Base-by-base conservation (phyloP, 2,113 vertebrate species). In the Caloenas nicobarica region DNA sequence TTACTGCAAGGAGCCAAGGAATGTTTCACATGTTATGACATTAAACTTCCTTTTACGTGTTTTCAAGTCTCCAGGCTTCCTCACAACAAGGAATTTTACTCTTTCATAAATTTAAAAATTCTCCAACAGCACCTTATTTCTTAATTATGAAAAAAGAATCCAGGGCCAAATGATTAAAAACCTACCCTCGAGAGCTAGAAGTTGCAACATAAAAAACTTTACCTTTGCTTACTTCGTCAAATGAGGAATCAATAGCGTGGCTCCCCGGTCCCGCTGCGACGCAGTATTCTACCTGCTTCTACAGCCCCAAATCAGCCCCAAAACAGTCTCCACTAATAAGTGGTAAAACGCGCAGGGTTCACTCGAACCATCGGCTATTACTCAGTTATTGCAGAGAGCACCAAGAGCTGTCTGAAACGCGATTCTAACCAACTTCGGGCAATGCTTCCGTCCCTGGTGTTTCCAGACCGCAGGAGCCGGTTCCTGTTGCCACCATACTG, bases 1-100 rank as follows among this genome's bases (percentile, higher is more conserved):
- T 81, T 96, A 95, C 62, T 92, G 34, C 44, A 88, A 93, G 89
- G 68, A 96, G 54, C 56, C 61, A 68, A 80, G 50, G 26, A 91
- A 91, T 50, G 46, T 44, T 90, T 91, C 69, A 50, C 12, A 40
- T 11, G 38, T 80, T 68, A 77, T 3, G 3, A 84, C 34, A 81
- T 28, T 68, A 60, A 26, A 46, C 71, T 94, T 88, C 57, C 53
- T 93, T 95, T 33, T n/a, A 68, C 0, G 0, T 50, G 23, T 29
- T 81, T 77, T 88, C 83, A 38, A 19, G 34, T 85, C 93, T 83
- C 46, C 38, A 71, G 38, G 57, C 60, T 80, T 82, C 46, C 53
- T 85, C 19, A 14, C 22, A 57, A 78, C 31, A 74, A 87, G 13
- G 53, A 61, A 50, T 71, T 88, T 89, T 50, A 61, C 29, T 54